phyloP scores from a whole-genome alignment of 2,113 vertebrate species.

The Bettongia penicillata region DNA sequence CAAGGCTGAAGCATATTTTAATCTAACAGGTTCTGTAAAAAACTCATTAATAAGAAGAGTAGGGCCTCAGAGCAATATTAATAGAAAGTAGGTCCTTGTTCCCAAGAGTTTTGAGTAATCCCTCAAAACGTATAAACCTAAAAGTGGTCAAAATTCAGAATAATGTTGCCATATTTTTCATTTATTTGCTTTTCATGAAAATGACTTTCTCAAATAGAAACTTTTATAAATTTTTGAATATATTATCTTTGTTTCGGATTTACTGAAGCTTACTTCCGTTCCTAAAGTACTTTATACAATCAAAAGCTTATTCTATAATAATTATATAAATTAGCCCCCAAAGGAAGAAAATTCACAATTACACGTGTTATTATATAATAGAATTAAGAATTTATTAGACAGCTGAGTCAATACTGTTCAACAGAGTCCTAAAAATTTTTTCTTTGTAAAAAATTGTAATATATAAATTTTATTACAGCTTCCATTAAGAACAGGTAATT shows the following conservation, averaged over 20 bases:
- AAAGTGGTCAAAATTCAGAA: neutral
- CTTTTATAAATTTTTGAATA: neutral
- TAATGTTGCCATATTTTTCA: neutral
- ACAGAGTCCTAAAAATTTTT: neutral
- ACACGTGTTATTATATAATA: neutral
- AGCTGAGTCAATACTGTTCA: neutral
- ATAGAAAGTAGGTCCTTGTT: neutral
- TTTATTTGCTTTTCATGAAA: neutral
- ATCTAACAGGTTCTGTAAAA: neutral
- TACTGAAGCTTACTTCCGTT: neutral
- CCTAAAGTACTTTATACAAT: neutral
- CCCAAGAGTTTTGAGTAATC: neutral
- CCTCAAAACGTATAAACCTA: neutral
- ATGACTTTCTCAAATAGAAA: neutral
- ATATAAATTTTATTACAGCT: neutral
- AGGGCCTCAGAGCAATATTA: neutral
- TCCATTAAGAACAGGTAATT: neutral
- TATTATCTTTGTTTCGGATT: neutral
- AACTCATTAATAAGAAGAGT: neutral
- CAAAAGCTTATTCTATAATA: neutral
- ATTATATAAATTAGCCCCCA: neutral
- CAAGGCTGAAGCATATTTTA: neutral
- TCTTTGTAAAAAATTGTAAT: neutral
- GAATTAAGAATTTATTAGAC: neutral
- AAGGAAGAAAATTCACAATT: neutral